A percentile compares a stretch with the other conserved stretches of the same genome.
Conservation (phyloP, 1,140 invertebrate genomes). For the Calosoma granatense region DNA sequence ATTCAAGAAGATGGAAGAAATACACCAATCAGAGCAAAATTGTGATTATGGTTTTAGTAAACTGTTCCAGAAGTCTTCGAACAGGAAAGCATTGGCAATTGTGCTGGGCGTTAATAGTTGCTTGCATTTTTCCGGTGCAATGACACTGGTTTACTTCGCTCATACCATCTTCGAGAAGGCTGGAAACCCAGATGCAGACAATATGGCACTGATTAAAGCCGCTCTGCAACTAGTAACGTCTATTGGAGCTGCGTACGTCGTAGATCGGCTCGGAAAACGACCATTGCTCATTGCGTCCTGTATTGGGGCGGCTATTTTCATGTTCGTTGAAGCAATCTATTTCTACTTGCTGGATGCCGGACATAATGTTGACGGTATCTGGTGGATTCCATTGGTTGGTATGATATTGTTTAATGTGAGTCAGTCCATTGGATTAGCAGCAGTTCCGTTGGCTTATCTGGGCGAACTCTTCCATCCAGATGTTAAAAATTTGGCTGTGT, state of each 20-base stretch:
- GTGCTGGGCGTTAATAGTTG: not conserved
- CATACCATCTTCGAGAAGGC: not conserved
- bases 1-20: not conserved
- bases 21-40: not conserved
- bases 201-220: not conserved
- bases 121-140: not conserved
- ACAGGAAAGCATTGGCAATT: not conserved
- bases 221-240: not conserved
- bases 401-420: not conserved
- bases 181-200: not conserved
- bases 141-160: not conserved
- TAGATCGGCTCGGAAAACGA: not conserved
- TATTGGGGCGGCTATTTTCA: not conserved
- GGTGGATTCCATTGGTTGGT: not conserved
- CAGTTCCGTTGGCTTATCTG: not conserved
- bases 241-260: not conserved
- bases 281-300: not conserved
- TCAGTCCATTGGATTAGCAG: not conserved
- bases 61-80: not conserved
- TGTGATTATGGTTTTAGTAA: not conserved
- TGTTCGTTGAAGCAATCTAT: not conserved
- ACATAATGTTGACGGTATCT: not conserved
- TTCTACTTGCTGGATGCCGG: not conserved
- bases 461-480: not conserved
- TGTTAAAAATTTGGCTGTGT: not conserved